Percentiles rank a stretch among this genome's conserved stretches.
Conservation (phyloP, 2,113 vertebrate species). For the Gymnogyps californianus region DNA sequence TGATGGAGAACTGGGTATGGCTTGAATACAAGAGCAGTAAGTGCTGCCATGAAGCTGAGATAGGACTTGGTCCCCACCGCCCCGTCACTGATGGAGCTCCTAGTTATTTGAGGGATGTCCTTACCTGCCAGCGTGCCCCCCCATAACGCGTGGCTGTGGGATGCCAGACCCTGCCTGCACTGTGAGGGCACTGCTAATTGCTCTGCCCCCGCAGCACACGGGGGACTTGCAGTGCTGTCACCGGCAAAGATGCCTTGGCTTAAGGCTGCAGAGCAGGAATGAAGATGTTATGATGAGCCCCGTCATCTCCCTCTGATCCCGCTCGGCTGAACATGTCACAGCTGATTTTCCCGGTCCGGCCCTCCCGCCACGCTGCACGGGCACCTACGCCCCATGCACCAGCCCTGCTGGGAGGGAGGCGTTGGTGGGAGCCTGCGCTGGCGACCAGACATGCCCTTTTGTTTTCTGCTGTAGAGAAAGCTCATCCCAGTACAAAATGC, state of each 20-base stretch:
- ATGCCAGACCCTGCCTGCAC: fast-evolving
- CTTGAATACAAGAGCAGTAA: fast-evolving
- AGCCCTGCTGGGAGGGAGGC: fast-evolving
- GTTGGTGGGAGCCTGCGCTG: not conserved
- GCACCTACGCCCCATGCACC: not conserved
- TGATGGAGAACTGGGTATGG: not conserved
- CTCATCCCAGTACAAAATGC: not conserved
- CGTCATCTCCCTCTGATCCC: not conserved
- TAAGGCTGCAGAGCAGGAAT: not conserved
- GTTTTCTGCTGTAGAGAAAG: not conserved
- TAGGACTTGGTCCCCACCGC: not conserved
- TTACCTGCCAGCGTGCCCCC: fast-evolving
- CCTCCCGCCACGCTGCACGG: fast-evolving
- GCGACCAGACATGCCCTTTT: not conserved
- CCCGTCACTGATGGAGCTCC: not conserved
- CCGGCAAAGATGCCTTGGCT: not conserved
- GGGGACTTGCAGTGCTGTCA: not conserved
- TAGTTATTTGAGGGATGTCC: fast-evolving
- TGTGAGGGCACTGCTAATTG: not conserved
- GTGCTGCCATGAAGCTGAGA: not conserved
- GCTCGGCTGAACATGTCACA: not conserved
- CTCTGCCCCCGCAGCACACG: not conserved
- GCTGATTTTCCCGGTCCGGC: not conserved
- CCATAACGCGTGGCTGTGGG: fast-evolving
- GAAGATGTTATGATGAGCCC: not conserved